Base-by-base conservation (phyloP, 1,140 invertebrate species). In the Achatina immaculata region DNA sequence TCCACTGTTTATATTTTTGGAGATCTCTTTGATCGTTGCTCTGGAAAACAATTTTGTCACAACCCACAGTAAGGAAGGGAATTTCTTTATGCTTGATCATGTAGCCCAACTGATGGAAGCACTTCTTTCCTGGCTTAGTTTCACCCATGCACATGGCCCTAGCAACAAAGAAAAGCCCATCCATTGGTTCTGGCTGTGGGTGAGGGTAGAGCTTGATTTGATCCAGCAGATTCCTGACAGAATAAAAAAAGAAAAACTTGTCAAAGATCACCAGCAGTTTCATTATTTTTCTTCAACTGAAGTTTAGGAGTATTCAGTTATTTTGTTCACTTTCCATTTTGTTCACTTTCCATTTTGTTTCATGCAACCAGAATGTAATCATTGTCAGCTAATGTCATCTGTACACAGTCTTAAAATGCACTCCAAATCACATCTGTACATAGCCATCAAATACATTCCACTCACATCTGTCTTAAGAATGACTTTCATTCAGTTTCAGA, bases 71-170 rank as follows among this genome's bases (percentile, higher is more conserved):
- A 69, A 69, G 2, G 19, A 69, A 28, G n/a, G 68, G 68, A 69
- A 69, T 28, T 9, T 28, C 42, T 28, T 42, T 42, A 69, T 42
- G 38, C 42, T 69, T 69, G 36, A 69, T 69, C 68, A 69, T 69
- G 1, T 40, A 2, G 9, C 68, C 68, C 38, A 69, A 3, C 4
- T 4, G 36, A 69, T 43, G 7, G 36, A 7, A 19, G 42, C 68
- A 69, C 19, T n/a, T 1, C 42, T 40, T 43, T 69, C 68, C 68
- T 28, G 68, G 42, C 11, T 21, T 40, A 11, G n/a, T 40, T 43
- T 69, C 42, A 69, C 68, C 68, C 19, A n/a, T 42, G n/a, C 68
- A 69, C 11, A 42, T 11, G 21, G 31, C 42, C 6, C 42, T 16
- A 14, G 36, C 68, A 1, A 69, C 68, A 69, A 69, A 69, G 36